Evolutionary conservation across 2,113 vertebrate species (phyloP).

Genomic region (Turdus rufiventris): DNA sequence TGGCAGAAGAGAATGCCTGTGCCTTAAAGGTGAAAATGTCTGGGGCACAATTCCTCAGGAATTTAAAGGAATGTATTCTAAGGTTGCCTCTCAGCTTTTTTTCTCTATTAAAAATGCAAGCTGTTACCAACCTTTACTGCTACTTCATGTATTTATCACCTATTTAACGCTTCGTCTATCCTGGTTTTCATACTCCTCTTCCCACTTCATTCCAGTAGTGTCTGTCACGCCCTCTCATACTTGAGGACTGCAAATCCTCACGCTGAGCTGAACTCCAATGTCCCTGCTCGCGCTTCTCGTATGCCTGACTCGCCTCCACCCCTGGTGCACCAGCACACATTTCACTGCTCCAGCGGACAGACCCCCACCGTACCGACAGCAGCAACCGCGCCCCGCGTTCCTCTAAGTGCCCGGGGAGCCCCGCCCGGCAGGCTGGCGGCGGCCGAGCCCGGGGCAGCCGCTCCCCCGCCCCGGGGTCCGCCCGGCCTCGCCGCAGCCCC

Average conservation of each 20-base stretch:
- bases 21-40: background rate
- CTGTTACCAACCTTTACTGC: background rate
- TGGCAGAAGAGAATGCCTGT: background rate
- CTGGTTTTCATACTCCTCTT: background rate
- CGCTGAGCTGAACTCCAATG: background rate
- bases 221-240: background rate
- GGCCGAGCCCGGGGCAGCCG: background rate
- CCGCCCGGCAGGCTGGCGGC: background rate
- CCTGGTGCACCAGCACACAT: fast-evolving
- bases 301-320: background rate
- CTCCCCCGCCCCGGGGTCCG: background rate
- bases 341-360: background rate
- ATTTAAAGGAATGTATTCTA: background rate
- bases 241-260: background rate
- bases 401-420: background rate
- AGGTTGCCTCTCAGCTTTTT: background rate
- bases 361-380: no score
- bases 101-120: background rate
- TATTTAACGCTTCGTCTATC: background rate
- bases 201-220: background rate
- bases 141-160: background rate
- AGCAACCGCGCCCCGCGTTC: background rate
- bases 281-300: background rate
- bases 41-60: background rate
- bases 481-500: background rate